Conservation (phyloP, 2,797 vertebrate species). For the Alosa sapidissima region DNA sequence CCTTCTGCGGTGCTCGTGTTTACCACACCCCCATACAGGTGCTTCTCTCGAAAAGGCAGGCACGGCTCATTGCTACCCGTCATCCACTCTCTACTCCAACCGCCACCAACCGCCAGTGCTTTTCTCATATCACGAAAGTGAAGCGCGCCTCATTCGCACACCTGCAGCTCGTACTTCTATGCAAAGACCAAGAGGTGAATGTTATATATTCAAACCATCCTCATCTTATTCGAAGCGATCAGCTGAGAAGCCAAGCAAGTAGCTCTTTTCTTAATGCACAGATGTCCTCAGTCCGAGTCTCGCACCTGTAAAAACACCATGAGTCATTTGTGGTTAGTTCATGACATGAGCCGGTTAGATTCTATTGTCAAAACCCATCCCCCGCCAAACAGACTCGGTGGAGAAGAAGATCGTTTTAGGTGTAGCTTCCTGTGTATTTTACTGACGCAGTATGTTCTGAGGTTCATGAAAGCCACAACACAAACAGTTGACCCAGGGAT, state of each 20-base stretch:
- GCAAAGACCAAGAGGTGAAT: slow-evolving; percentile 73
- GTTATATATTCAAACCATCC: slow-evolving; percentile 44
- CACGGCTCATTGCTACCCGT: neutral
- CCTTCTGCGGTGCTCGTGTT: slow-evolving; percentile 52
- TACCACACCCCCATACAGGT: neutral
- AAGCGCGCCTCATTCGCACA: slow-evolving; percentile 31
- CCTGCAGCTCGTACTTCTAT: slow-evolving; percentile 77
- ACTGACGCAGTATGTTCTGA: neutral
- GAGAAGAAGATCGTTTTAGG: neutral
- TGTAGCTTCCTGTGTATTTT: neutral
- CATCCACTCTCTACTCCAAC: neutral
- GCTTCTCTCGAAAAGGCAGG: neutral
- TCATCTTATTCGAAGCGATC: neutral
- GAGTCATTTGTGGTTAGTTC: neutral
- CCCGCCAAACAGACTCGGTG: neutral
- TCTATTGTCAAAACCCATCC: neutral
- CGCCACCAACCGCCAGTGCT: neutral
- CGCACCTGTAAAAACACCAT: neutral
- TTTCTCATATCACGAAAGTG: neutral
- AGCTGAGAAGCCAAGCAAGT: neutral
- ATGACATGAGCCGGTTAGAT: neutral
- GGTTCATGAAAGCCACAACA: neutral
- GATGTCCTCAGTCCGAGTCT: neutral
- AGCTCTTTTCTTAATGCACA: neutral
- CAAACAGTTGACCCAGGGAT: neutral